Evolutionary conservation across 2,113 vertebrate genomes (phyloP).

Genomic region (Cottus gobio): DNA sequence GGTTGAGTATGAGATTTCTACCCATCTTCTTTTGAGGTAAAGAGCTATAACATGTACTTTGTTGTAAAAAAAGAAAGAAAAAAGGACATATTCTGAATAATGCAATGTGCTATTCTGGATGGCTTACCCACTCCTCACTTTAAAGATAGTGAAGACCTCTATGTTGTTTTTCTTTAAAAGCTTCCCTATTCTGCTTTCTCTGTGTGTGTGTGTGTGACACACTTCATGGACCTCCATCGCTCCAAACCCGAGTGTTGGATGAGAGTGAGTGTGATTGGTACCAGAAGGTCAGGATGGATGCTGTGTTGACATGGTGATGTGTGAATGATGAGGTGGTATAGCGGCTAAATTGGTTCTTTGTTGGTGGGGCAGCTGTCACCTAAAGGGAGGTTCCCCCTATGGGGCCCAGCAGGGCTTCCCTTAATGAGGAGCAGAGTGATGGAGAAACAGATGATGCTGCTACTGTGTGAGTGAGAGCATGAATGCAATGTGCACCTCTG

Average conservation of each 20-base stretch:
- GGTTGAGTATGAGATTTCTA: neutral
- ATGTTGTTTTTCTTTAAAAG: neutral
- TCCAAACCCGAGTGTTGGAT: conserved; percentile 38
- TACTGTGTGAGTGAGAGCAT: conserved; percentile 30
- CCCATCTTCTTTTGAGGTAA: neutral
- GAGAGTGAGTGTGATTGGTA: conserved; percentile 56
- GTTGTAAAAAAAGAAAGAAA: neutral
- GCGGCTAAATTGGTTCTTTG: conserved; percentile 81
- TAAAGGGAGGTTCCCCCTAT: conserved; percentile 66
- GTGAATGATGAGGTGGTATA: conserved; percentile 67
- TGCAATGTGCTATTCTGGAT: neutral
- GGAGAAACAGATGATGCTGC: conserved; percentile 65
- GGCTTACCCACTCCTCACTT: neutral
- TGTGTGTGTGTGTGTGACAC: neutral
- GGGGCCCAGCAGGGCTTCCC: conserved; percentile 70
- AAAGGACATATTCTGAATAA: neutral
- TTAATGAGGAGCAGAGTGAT: conserved; percentile 76
- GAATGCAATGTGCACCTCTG: conserved; percentile 8
- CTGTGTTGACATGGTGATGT: conserved; percentile 75
- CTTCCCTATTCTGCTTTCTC: neutral
- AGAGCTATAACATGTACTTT: neutral
- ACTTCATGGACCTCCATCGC: conserved; percentile 9
- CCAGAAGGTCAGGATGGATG: conserved; percentile 70
- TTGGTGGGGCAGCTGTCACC: conserved; percentile 79
- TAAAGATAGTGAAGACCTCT: neutral